Base-by-base conservation (phyloP, 2,888 invertebrate genomes). In the Perizoma flavofasciatum region DNA sequence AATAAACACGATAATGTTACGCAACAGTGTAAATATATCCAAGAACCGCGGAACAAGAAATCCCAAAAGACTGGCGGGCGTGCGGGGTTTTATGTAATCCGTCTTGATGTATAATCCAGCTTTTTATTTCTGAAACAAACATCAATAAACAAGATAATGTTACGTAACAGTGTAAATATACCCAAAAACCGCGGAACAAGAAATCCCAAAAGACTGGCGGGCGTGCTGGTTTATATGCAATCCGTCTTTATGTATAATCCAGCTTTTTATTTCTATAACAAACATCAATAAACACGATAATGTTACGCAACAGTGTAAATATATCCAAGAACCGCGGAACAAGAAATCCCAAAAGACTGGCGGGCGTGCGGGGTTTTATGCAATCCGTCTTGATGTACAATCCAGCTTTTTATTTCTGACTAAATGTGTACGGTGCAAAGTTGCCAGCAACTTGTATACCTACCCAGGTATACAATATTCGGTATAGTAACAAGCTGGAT, bases 171-270 rank as follows among this genome's bases (percentile, higher is more conserved):
- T 85, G 73, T 69, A 53, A 79, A 54, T 48, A 61, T 11, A 45
- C 66, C 63, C 74, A 74, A 77, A 79, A 79, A 78, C 78, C 72
- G 65, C 72, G 62, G 73, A 70, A 67, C 70, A 71, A 70, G 74
- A 82, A 84, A 85, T 85, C 85, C 83, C 83, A 74, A 82, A 81
- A 82, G 83, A 83, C 81, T 80, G 75, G 70, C 70, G n/a, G n/a
- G n/a, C n/a, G n/a, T n/a, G n/a, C n/a, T n/a, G 81, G 82, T 81
- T 78, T 82, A 79, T 80, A 69, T 82, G 81, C 85, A 84, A 84
- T 83, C 80, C 83, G 78, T 81, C 77, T 76, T 72, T 61, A 68
- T 75, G 74, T 78, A 79, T 76, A 77, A 75, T 73, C 66, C 72
- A 63, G 76, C 72, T 79, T 84, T 83, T 85, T n/a, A n/a, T 82